Conservation (phyloP, 2,888 invertebrate species). For the Pemphredon lugubris region DNA sequence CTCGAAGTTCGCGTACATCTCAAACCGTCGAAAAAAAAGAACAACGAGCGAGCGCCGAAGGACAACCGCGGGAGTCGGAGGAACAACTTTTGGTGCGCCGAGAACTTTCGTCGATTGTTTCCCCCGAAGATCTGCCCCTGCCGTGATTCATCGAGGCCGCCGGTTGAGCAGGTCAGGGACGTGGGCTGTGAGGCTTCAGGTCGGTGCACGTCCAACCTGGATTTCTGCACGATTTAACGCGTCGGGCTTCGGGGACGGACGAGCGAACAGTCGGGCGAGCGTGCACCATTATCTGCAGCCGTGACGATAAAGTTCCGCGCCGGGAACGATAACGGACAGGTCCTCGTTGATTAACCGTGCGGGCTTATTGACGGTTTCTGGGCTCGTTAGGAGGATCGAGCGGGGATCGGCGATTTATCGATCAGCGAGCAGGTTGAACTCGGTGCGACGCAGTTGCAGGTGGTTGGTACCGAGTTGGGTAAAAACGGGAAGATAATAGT, state of each 20-base stretch:
- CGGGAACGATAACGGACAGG: slow-evolving; percentile 45
- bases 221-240: slow-evolving; percentile 63
- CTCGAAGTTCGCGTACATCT: no score
- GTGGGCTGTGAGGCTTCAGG: slow-evolving; percentile 54
- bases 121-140: slow-evolving; percentile 49
- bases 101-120: slow-evolving; percentile 58
- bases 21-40: not conserved
- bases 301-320: slow-evolving; percentile 29
- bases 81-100: slow-evolving; percentile 4
- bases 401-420: not conserved
- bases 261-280: not conserved
- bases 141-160: slow-evolving; percentile 66
- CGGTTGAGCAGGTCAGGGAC: slow-evolving; percentile 67
- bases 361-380: slow-evolving; percentile 10
- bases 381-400: not conserved
- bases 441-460: no score
- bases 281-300: slow-evolving; percentile 26
- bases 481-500: no score
- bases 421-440: no score
- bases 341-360: slow-evolving; percentile 23
- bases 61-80: not conserved
- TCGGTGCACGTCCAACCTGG: slow-evolving; percentile 59
- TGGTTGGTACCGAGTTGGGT: no score
- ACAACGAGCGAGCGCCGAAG: not conserved
- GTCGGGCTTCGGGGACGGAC: slow-evolving; percentile 34